phyloP scores from a whole-genome alignment of 2,888 invertebrate genomes.

The Aleiodes leptofemur region DNA sequence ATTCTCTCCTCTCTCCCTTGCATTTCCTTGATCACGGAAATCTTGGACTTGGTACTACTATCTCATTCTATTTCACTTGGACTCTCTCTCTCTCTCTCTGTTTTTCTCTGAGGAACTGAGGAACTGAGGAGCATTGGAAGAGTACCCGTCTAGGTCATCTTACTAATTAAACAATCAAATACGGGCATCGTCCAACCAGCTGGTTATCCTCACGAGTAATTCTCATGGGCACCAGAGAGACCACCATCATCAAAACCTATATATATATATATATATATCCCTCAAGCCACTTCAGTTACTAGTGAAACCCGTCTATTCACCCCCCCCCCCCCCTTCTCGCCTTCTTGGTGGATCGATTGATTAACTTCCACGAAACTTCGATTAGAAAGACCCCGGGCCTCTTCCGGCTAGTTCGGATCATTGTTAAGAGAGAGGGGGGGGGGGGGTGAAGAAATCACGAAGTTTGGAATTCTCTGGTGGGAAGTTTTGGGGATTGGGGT shows the following conservation, averaged over 20 bases:
- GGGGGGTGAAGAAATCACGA: slow-evolving; percentile 24
- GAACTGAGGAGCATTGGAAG: slow-evolving; percentile 51
- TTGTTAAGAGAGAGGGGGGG: not conserved
- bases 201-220: slow-evolving; percentile 59
- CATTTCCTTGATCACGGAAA: slow-evolving; percentile 14
- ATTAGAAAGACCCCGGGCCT: slow-evolving; percentile 59
- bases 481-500: not conserved
- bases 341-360: slow-evolving; percentile 64
- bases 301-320: not conserved
- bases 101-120: not conserved
- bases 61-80: slow-evolving; percentile 32
- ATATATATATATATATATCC: not conserved
- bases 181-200: slow-evolving; percentile 63
- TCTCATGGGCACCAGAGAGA: slow-evolving; percentile 61
- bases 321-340: not conserved
- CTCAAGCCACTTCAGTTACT: slow-evolving; percentile 30
- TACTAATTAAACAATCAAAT: slow-evolving; percentile 76
- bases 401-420: slow-evolving; percentile 26
- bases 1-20: slow-evolving; percentile 30
- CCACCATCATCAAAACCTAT: slow-evolving; percentile 48
- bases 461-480: slow-evolving; percentile 31
- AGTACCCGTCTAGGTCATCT: slow-evolving; percentile 69
- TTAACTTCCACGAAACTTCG: slow-evolving; percentile 69
- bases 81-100: no score
- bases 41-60: slow-evolving; percentile 3